Base-by-base conservation (phyloP, 2,797 vertebrate genomes). In the Cichlasoma orientale region DNA sequence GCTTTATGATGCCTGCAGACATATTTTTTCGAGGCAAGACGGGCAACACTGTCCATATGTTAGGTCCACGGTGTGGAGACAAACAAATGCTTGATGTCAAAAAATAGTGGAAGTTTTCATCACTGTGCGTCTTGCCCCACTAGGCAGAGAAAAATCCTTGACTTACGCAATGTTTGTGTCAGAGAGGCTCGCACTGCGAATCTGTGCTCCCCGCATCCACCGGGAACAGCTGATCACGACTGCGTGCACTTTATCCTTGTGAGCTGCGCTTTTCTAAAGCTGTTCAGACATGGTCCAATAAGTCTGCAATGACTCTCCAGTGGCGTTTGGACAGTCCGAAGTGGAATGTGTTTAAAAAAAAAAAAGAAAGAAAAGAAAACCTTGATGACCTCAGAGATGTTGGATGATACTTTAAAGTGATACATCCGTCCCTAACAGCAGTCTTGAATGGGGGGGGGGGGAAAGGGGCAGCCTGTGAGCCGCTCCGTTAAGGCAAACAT, bases 31-130 rank as follows among this genome's bases (percentile, higher is more conserved):
- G 5, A 85, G 82, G 71, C 33, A 79, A 71, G 59, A 4, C 18
- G 3, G 59, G 84, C 79, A 75, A 79, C 61, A 33, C 66, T 56
- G 69, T 72, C 81, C 82, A 80, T 80, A 55, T 44, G 79, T 88
- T 75, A 80, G 36, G 53, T 71, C 69, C 63, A 68, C 78, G 69
- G 79, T 75, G 83, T 59, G 77, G 66, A 75, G 78, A 75, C 76
- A 81, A 88, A 86, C 78, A 88, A 89, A 91, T 86, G 82, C 58
- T 81, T 82, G 23, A 2, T 84, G 89, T 88, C 86, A 86, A 69
- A 75, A 74, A 74, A n/a, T 53, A 56, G 52, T 41, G 44, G 41
- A 80, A 63, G 77, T 85, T 58, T 83, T 77, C 79, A 81, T 89
- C 88, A 83, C 56, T 13, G 21, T 56, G 36, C 13, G 74, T 83